Evolutionary conservation across 2,888 invertebrate species (phyloP).

Genomic region (Rhagium mordax): DNA sequence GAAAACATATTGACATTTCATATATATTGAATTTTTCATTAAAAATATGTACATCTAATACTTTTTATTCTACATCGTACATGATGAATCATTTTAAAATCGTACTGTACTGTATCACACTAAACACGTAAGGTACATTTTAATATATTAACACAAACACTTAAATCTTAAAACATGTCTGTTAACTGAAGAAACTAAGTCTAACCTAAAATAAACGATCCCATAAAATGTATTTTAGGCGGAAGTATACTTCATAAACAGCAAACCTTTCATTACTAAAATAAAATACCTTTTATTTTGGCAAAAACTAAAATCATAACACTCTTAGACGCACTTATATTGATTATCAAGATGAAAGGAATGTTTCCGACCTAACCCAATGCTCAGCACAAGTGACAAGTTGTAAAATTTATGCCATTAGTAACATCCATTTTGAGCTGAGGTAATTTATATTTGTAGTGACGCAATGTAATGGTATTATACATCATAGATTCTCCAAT

Average conservation of each 20-base stretch:
- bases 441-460: conserved; percentile 36
- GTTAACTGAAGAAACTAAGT: background rate
- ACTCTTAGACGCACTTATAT: conserved; percentile 18
- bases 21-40: no score
- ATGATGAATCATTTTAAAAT: no score
- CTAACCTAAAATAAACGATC: background rate
- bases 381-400: conserved; percentile 33
- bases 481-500: background rate
- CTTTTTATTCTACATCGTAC: no score
- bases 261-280: conserved; percentile 3
- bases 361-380: conserved; percentile 47
- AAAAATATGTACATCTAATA: no score
- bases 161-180: no score
- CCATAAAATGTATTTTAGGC: background rate
- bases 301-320: conserved; percentile 21
- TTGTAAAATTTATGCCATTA: conserved; percentile 52
- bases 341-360: conserved; percentile 43
- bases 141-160: background rate
- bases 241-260: background rate
- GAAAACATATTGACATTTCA: no score
- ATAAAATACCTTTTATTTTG: conserved; percentile 13
- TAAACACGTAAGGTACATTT: no score
- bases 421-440: conserved; percentile 48
- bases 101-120: no score
- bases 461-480: conserved; percentile 42